A percentile compares a stretch with the other conserved stretches of the same genome.
Evolutionary conservation across 2,888 invertebrate genomes (phyloP).

Genomic region (Chirona hameri): DNA sequence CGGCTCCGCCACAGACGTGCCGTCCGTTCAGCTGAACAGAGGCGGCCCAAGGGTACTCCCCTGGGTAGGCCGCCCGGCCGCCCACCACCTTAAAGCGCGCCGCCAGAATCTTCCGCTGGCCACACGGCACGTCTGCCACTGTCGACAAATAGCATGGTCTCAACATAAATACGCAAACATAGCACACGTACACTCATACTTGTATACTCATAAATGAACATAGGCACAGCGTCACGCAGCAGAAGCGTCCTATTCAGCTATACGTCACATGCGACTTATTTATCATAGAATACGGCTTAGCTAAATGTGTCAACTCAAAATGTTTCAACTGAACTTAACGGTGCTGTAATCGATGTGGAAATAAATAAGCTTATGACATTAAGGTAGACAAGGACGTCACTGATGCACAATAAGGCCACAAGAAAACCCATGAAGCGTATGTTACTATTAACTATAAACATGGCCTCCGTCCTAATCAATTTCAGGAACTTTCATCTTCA

Average conservation of each 20-base stretch:
- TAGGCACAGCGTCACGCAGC: too few species aligned
- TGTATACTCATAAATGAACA: not conserved
- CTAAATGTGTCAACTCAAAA: too few species aligned
- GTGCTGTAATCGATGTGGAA: too few species aligned
- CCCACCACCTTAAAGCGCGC: conserved; percentile 56
- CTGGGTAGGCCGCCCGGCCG: conserved; percentile 51
- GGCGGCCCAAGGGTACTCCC: not conserved
- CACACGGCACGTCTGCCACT: conserved; percentile 69
- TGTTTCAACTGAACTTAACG: too few species aligned
- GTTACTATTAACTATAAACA: not conserved
- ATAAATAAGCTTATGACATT: too few species aligned
- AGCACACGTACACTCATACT: not conserved
- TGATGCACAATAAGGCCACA: not conserved
- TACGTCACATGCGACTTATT: too few species aligned
- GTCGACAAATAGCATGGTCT: conserved; percentile 34
- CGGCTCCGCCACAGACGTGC: not conserved
- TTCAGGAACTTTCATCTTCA: too few species aligned
- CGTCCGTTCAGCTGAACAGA: not conserved
- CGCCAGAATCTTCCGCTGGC: conserved; percentile 44
- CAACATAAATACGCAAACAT: not conserved
- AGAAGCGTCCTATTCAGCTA: too few species aligned
- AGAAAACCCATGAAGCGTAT: not conserved
- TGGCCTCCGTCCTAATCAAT: not conserved
- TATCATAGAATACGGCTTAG: too few species aligned
- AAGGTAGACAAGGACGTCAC: not conserved